Evolutionary conservation across 2,888 invertebrate species (phyloP).

Genomic region (Zonitis immaculata): DNA sequence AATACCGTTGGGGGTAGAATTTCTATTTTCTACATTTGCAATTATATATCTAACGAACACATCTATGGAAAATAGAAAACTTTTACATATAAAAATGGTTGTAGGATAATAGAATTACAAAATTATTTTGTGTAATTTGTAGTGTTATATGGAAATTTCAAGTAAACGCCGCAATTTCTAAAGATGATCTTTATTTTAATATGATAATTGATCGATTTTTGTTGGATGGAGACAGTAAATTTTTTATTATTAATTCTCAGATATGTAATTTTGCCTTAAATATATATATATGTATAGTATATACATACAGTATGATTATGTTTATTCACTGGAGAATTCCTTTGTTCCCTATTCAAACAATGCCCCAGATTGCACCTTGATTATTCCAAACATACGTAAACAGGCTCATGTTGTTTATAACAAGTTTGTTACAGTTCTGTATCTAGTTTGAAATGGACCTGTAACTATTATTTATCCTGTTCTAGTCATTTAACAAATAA

Average conservation of each 20-base stretch:
- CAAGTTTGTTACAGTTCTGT: not conserved
- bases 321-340: not conserved
- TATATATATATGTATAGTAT: too few relatives aligned
- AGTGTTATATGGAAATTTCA: not conserved
- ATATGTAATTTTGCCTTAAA: not conserved
- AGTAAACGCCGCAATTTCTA: not conserved
- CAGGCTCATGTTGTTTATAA: not conserved
- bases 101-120: not conserved
- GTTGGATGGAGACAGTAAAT: not conserved
- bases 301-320: not conserved
- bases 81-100: not conserved
- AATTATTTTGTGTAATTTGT: not conserved
- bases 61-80: not conserved
- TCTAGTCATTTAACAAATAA: not conserved
- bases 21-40: not conserved
- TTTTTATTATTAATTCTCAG: not conserved
- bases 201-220: not conserved
- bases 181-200: not conserved
- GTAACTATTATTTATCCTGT: not conserved
- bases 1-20: not conserved
- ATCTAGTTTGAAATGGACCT: not conserved
- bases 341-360: not conserved
- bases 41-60: not conserved
- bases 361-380: not conserved
- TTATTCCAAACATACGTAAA: not conserved